These are phyloP conservation scores for Drosophila kurseongensis DNA, from an alignment of 1,140 invertebrate genomes.

Conservation along the genomic window DNA sequence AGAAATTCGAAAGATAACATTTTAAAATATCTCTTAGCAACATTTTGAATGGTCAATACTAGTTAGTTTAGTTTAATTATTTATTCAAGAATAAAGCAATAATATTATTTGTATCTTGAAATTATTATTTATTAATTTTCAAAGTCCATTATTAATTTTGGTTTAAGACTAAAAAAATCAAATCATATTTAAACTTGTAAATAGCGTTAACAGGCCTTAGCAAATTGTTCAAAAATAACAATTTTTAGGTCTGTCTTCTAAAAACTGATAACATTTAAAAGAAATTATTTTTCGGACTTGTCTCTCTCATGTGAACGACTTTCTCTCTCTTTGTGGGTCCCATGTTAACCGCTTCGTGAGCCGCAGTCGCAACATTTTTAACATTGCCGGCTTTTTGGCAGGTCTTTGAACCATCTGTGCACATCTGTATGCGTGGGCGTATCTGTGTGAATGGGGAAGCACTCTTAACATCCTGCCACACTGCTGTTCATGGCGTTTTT, in stretches of 20 bases:
- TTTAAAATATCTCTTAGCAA: no score
- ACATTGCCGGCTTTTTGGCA: slow-evolving; percentile 64
- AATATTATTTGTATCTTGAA: no score
- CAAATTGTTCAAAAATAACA: no score
- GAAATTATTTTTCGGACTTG: neutral
- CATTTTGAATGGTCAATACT: no score
- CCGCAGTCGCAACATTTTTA: slow-evolving; percentile 2
- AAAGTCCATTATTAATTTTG: no score
- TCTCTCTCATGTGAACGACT: neutral
- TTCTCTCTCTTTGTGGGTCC: slow-evolving; percentile 19
- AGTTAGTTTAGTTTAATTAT: no score
- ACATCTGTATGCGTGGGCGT: slow-evolving; percentile 12
- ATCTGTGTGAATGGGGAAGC: slow-evolving; percentile 38
- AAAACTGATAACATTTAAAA: neutral
- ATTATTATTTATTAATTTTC: no score
- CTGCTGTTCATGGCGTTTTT: slow-evolving; percentile 52
- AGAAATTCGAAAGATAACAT: no score
- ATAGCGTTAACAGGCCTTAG: neutral
- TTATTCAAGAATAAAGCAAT: no score
- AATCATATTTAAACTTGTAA: no score
- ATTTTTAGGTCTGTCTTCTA: neutral
- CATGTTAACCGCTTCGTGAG: slow-evolving; percentile 18
- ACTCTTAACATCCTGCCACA: slow-evolving; percentile 44
- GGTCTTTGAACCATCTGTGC: slow-evolving; percentile 65
- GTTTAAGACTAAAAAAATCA: no score